Evolutionary conservation across 2,113 vertebrate genomes (phyloP).

Genomic region (Alligator mississippiensis): DNA sequence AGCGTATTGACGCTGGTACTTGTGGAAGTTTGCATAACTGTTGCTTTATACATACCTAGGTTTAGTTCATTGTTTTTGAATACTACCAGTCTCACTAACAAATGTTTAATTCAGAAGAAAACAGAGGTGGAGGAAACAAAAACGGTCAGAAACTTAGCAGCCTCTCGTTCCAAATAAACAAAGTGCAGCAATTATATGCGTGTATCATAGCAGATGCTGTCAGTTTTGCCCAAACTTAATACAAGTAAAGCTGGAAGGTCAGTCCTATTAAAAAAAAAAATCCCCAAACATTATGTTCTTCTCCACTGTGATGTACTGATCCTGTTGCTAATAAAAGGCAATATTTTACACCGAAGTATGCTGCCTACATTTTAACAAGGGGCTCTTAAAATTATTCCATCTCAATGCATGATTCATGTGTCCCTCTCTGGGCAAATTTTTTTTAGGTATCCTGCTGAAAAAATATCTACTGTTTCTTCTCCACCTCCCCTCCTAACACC

Average conservation of each 20-base stretch:
- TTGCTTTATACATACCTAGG: background rate
- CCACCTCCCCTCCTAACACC: background rate
- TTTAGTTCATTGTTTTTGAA: background rate
- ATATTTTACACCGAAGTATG: background rate
- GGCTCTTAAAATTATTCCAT: background rate
- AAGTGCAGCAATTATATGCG: background rate
- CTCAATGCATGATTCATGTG: background rate
- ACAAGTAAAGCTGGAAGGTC: background rate
- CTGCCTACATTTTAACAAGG: background rate
- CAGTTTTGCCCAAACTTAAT: background rate
- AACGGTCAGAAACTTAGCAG: background rate
- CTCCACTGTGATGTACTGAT: background rate
- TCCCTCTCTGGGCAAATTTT: background rate
- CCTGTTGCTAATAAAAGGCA: background rate
- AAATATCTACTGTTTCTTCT: background rate
- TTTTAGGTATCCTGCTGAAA: rapidly evolving
- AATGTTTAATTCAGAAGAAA: background rate
- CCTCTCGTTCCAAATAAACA: background rate
- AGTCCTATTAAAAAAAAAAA: background rate
- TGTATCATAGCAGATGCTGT: background rate
- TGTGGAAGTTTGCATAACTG: background rate
- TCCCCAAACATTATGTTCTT: rapidly evolving
- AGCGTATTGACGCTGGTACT: background rate
- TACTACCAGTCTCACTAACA: background rate
- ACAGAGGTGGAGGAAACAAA: background rate